Base-by-base conservation (phyloP, 1,140 invertebrate species). In the Cyrtorhinus lividipennis region DNA sequence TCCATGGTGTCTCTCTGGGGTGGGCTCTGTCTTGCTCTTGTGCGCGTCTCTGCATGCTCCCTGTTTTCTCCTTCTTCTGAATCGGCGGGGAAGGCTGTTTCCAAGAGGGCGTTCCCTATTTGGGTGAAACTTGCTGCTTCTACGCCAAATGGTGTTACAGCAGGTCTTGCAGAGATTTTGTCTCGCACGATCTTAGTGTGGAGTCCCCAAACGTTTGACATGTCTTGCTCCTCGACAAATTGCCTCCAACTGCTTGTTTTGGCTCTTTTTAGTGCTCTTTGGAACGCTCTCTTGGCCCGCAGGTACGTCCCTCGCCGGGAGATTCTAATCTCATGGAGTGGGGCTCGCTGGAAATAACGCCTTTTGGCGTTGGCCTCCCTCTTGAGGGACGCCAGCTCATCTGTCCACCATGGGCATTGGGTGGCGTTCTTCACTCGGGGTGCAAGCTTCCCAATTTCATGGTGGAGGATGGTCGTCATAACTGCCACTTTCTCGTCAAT, bases 81-180 rank as follows among this genome's bases (percentile, higher is more conserved):
- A 57, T 57, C 56, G 15, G 24, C 13, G 20, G 56, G 56, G 56
- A 57, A 57, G 2, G 56, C 56, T 2, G 56, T 57, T 57, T 57
- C 18, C 2, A 57, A 24, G 56, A 57, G 56, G 20, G 20, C 24
- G 23, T 57, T 24, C 20, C 56, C 56, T 24, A 24, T 24, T 18
- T 57, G 20, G 5, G 20, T 57, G 23, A 57, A 57, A 13, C 13
- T 23, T 24, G 20, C 56, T 2, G 15, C 23, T 8, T 24, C 56
- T 5, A 13, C 24, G n/a, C 23, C 56, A 23, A 57, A 57, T 10
- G 56, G 20, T 10, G 20, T 8, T 1, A 57, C 2, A 20, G 56
- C 56, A 23, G 56, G 56, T 18, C 56, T 18, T 24, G 56, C 20
- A 24, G 18, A 22, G 1, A 57, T 57, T 15, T 57, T 57, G 15